Conservation (phyloP, 2,888 invertebrate species). For the Apodemia duryi region DNA sequence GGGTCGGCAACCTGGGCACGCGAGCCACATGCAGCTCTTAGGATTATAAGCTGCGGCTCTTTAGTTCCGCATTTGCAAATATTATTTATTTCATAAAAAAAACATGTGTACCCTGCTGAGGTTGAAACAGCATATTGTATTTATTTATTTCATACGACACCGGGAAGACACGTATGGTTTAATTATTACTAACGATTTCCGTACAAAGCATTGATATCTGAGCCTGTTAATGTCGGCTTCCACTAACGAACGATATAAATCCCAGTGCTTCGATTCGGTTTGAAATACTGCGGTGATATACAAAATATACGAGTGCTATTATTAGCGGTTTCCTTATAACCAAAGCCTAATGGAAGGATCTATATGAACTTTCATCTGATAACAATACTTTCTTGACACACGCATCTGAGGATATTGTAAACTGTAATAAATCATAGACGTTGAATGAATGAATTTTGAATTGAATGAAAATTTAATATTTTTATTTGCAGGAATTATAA, state of each 20-base stretch:
- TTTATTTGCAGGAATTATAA: too few species aligned
- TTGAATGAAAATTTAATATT: too few species aligned
- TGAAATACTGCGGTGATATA: slow-evolving; percentile 46
- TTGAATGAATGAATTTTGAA: too few species aligned
- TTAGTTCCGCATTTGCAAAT: too few species aligned
- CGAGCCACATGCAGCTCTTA: too few species aligned
- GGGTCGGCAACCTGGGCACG: too few species aligned
- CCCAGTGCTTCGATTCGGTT: slow-evolving; percentile 45
- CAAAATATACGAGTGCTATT: slow-evolving; percentile 48
- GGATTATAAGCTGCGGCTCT: too few species aligned
- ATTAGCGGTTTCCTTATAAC: slow-evolving; percentile 49
- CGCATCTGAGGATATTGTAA: neutral
- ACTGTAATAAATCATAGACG: too few species aligned
- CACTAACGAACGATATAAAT: slow-evolving; percentile 43
- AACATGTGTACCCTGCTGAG: neutral
- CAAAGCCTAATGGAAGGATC: slow-evolving; percentile 32
- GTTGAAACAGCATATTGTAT: neutral
- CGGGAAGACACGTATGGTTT: slow-evolving; percentile 25
- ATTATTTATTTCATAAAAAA: too few species aligned
- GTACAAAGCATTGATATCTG: slow-evolving; percentile 32
- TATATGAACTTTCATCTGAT: slow-evolving; percentile 1
- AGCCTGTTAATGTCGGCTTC: slow-evolving; percentile 33
- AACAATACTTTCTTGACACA: neutral
- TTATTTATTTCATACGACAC: slow-evolving; percentile 1
- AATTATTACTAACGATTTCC: slow-evolving; percentile 35